Base-by-base conservation (phyloP, 2,888 invertebrate species). In the Leucophora obtusa region DNA sequence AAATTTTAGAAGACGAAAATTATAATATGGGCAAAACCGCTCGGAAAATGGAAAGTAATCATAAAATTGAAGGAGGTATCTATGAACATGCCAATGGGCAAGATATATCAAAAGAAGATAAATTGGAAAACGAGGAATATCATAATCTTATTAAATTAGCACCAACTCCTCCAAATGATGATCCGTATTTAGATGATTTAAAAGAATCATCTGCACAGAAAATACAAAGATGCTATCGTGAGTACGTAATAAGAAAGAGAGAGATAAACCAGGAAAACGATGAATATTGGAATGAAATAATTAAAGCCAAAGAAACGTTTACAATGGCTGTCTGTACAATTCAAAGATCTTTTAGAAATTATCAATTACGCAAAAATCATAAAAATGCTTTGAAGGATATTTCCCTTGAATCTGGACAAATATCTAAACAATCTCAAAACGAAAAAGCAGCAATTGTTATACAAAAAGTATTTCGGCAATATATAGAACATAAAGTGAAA, bases 1-100 rank as follows among this genome's bases (percentile, higher is more conserved):
- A 83, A 17, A 72, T 71, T 14, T 50, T 75, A 47, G 59, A 70
- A 59, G 53, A 50, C 6, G 43, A 65, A 15, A 10, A 28, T 8
- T 50, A n/a, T 53, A 7, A 7, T n/a, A 35, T 10, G 2, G 21
- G 54, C 14, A 18, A 10, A n/a, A 3, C 35, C 7, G 4, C 2
- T 18, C 4, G 6, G 6, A 53, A 11, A 28, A 33, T 11, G 1
- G 14, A 35, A 2, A 14, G 7, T 2, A 17, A 43, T 3, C n/a
- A 33, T 56, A 18, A 56, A 10, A 38, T 24, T 47, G 11, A 33
- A 0, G 73, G 54, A 35, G 54, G 59, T 3, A 66, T 51, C 33
- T 71, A 66, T 38, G 65, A 70, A 38, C 66, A 54, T 66, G 2
- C 14, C 14, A 70, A 33, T 11, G 17, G 58, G 14, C 2, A 51